These are phyloP conservation scores for Caenorhabditis afra DNA, from an alignment of 2,888 invertebrate genomes.

Conservation along the genomic window DNA sequence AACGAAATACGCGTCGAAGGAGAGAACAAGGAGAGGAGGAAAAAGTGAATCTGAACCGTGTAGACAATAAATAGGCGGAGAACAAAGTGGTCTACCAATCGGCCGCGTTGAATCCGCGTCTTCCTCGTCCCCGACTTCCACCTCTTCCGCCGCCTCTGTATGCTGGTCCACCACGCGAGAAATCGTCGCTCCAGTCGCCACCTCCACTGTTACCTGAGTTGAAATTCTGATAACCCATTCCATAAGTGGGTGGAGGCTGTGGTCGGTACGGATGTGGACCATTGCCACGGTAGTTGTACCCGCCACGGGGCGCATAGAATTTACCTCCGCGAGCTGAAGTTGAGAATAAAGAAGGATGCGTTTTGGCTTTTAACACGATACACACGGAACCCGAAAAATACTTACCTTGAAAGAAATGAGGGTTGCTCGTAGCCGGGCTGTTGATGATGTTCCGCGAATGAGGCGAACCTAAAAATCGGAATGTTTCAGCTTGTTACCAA, in stretches of 20 bases:
- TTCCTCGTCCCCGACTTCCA: constrained; percentile 31
- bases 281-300: constrained; percentile 21
- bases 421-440: too few relatives aligned
- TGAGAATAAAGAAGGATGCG: background rate
- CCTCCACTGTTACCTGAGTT: constrained; percentile 39
- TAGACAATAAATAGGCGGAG: background rate
- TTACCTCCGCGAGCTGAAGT: constrained; percentile 49
- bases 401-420: constrained; percentile 8
- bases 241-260: constrained; percentile 28
- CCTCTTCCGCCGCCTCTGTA: constrained; percentile 6
- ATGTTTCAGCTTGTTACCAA: too few relatives aligned
- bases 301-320: constrained; percentile 17
- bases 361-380: too few relatives aligned
- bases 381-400: too few relatives aligned
- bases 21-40: too few relatives aligned
- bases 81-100: constrained; percentile 15
- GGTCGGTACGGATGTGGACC: constrained; percentile 37
- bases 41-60: too few relatives aligned
- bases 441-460: too few relatives aligned
- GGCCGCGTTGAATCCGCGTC: constrained; percentile 37
- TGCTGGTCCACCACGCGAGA: constrained; percentile 5
- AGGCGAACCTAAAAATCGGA: too few relatives aligned
- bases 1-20: too few relatives aligned
- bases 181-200: constrained; percentile 22
- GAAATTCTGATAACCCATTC: constrained; percentile 54